Base-by-base conservation (phyloP, 2,113 vertebrate genomes). In the Pholis gunnellus region DNA sequence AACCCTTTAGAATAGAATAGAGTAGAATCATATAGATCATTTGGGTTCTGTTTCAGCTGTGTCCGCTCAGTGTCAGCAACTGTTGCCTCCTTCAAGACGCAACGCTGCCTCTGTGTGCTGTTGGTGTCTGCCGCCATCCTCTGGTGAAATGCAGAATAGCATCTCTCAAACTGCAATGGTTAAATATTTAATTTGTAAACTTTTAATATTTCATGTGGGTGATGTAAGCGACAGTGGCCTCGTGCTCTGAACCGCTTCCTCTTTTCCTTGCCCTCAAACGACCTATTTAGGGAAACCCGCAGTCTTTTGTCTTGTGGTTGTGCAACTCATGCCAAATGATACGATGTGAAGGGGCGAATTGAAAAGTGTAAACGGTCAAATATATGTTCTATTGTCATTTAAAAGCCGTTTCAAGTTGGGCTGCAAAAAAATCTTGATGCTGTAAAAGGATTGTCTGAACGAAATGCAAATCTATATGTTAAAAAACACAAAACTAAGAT, bases 161-260 rank as follows among this genome's bases (percentile, higher is more conserved):
- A 40, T 1, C 59, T 40, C 59, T 17, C 64, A 8, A 44, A 56
- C 25, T 31, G 74, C 67, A n/a, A 42, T 73, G 72, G 79, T 89
- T 94, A 91, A 93, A 95, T 95, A 93, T 95, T 95, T 94, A 78
- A 94, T 95, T 90, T 74, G 87, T 92, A 80, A 92, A 94, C 89
- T 91, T 92, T 95, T 25, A 95, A 95, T 94, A 88, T 94, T 95
- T 95, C 50, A 94, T 94, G 85, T 18, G 85, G 91, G 75, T 95
- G 92, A 94, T 94, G 91, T 94, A 88, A 94, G 84, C 75, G 80
- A 88, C 84, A 59, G 72, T 56, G 79, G 80, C 74, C 88, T 82
- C 86, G 85, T 79, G 82, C 72, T 50, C 75, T 75, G 56, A 82
- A 44, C 52, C 17, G 1, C 27, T 34, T 82, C 54, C 5, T 80